Percentiles rank a stretch among this genome's conserved stretches.
Conservation (phyloP, 2,797 vertebrate genomes). For the Xenops minutus region DNA sequence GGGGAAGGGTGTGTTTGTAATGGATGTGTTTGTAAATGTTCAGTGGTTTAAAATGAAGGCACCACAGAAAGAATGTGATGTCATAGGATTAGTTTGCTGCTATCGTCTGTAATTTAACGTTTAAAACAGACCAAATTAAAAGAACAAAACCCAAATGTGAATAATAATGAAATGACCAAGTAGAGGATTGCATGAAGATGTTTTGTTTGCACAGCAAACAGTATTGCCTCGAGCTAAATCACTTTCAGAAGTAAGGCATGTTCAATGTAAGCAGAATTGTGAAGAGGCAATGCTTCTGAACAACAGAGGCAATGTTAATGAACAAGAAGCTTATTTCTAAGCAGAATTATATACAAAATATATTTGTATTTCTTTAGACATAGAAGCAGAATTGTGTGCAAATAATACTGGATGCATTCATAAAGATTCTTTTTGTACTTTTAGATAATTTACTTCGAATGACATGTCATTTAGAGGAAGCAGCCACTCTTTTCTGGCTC, state of each 20-base stretch:
- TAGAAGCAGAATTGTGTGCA: neutral
- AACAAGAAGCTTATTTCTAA: neutral
- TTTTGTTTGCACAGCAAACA: neutral
- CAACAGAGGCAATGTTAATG: neutral
- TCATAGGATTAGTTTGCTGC: neutral
- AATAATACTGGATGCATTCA: neutral
- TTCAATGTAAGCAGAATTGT: neutral
- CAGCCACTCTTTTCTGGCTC: neutral
- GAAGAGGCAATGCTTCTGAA: neutral
- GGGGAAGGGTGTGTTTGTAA: neutral
- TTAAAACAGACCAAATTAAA: neutral
- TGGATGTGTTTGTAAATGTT: neutral
- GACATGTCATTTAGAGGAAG: neutral
- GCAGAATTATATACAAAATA: neutral
- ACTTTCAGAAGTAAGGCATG: neutral
- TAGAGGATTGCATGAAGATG: neutral
- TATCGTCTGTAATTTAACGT: neutral
- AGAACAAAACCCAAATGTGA: neutral
- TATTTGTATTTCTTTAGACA: neutral
- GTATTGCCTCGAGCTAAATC: neutral
- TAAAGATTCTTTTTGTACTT: neutral
- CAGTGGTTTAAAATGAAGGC: neutral
- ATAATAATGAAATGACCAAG: neutral
- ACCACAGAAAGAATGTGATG: neutral
- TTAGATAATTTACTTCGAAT: neutral